phyloP scores from a whole-genome alignment of 2,888 invertebrate genomes.

The Sepioteuthis lessoniana region DNA sequence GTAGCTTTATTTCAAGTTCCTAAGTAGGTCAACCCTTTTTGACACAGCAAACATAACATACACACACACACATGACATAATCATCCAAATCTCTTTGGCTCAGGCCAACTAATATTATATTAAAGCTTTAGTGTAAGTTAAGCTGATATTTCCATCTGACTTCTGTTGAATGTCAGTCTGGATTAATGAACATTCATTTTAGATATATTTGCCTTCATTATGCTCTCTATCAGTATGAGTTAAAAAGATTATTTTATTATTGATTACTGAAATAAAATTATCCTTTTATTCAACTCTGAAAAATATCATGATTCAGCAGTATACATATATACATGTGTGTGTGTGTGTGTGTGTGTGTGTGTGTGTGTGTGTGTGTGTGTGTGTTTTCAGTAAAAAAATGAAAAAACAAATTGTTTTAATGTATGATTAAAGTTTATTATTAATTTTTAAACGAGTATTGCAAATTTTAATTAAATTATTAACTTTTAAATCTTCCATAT shows the following conservation, averaged over 20 bases:
- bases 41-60: neutral
- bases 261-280: neutral
- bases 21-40: neutral
- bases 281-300: neutral
- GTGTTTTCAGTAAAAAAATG: too few relatives aligned
- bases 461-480: too few relatives aligned
- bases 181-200: slow-evolving; percentile 6
- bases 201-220: neutral
- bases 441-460: too few relatives aligned
- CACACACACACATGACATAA: neutral
- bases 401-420: too few relatives aligned
- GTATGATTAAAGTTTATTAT: too few relatives aligned
- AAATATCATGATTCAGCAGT: neutral
- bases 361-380: too few relatives aligned
- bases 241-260: neutral
- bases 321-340: too few relatives aligned
- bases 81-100: slow-evolving; percentile 23
- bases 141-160: slow-evolving; percentile 11
- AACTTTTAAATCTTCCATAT: too few relatives aligned
- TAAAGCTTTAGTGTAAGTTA: neutral
- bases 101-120: neutral
- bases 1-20: neutral
- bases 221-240: neutral
- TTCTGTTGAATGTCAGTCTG: neutral
- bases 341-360: too few relatives aligned